Evolutionary conservation across 1,140 invertebrate species (phyloP), one percentile per base, ranked within the genome.

Genomic region (Agrypnia vestita): DNA sequence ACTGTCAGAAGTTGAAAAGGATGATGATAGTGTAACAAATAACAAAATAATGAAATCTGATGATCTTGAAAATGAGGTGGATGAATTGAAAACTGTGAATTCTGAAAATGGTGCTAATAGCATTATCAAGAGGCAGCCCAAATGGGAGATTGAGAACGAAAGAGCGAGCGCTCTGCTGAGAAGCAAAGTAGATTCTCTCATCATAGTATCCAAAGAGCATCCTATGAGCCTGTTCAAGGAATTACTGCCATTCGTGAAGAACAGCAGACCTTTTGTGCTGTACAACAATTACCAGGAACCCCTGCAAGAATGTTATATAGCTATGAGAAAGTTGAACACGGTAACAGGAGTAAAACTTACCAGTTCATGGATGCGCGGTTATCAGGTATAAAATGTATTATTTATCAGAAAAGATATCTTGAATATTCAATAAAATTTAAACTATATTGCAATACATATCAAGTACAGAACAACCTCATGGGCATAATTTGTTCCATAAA

Each of bases 281-380:
- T 98, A 94, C 85, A 94, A 93, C 84, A 90, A 90, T 74, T 92
- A 94, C 85, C 91, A 93, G 83, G 96, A 97, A 90, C 94, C 96
- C 3, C 86, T 98, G 11, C 91, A 95, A 83, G 94, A 97, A 76
- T 92, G 95, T 53, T 98, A 95, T 85, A 87, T 93, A 47, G 90
- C 92, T 80, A 86, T 98, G 12, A 97, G 96, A 86, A 89, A 91
- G 56, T 86, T 89, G 12, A 91, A 90, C 15, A 91, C 93, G 86
- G 92, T 96, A 10, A 91, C 95, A 15, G 94, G 93, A 85, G 85
- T 98, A 35, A 93, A 92, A 86, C 85, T 99, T 0, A 93, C 94
- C 51, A 95, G 96, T 62, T 97, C 95, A 84, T 98, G 97, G 92
- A 89, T 97, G 84, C 91, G 97, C 82, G 93, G 94, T 69, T 97